Evolutionary conservation across 2,888 invertebrate species (phyloP), one percentile per base, ranked within the genome.

Genomic region (Trilocha varians): DNA sequence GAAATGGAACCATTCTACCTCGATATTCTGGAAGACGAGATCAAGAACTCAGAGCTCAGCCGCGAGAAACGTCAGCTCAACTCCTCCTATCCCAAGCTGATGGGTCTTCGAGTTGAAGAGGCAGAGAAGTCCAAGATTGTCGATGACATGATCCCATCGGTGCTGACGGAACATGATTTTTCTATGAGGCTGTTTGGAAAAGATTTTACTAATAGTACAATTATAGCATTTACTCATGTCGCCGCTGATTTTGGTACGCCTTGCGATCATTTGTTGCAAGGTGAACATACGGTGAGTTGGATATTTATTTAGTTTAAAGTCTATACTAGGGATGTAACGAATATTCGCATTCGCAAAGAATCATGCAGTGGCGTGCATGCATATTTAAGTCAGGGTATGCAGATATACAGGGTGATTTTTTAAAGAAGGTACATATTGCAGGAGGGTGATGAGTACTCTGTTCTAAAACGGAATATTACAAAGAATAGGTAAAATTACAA

Each of bases 41-140:
- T n/a, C n/a, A n/a, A n/a, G n/a, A n/a, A 8, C 4, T 5, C 18
- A 4, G 18, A 18, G 18, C 18, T 18, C 5, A 18, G 18, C 25
- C 25, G 25, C 2, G 8, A 25, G 25, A 25, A 25, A 25, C 25
- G 25, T 5, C 25, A 25, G 25, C 6, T 25, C 2, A 41, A 33
- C 0, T 16, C n/a, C 6, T 48, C 41, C 0, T 32, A 44, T 0
- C 37, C 74, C 0, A 70, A 55, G 33, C 38, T 83, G 0, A 50
- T 76, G 55, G 84, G 83, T 2, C 46, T 84, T 0, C 64, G 84
- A 32, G 67, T 85, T 0, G 84, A 85, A 25, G 78, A 79, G 33
- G 61, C 78, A 0, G 71, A 52, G 0, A 82, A 83, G 18, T 78
- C 83, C 0, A 78, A 77, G 9, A 56, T 79, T 0, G 63, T 85